Conservation (phyloP, 1,140 invertebrate genomes). For the Aphaenogaster floridana region DNA sequence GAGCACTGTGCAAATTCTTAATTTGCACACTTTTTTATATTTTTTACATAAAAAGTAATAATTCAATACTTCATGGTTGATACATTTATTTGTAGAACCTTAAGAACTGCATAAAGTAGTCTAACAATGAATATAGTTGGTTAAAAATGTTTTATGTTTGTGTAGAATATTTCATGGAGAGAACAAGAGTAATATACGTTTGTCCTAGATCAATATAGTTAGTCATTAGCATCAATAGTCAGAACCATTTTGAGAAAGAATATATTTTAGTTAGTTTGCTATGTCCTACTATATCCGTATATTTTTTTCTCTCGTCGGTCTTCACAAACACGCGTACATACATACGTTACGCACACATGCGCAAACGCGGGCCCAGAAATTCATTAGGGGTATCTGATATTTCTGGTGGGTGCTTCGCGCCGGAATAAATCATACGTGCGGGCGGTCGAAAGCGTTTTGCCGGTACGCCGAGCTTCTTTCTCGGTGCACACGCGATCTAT, state of each 20-base stretch:
- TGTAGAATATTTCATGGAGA: not conserved
- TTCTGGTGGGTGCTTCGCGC: conserved; percentile 85
- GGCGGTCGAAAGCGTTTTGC: conserved; percentile 73
- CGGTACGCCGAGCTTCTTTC: conserved; percentile 72
- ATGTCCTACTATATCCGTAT: conserved; percentile 26
- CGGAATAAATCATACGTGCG: conserved; percentile 83
- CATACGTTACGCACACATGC: conserved; percentile 32
- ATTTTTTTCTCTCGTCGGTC: not conserved
- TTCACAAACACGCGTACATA: not conserved
- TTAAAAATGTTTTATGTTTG: not conserved
- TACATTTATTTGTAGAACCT: no score
- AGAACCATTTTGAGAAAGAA: conserved; percentile 20
- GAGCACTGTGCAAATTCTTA: no score
- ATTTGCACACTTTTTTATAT: no score
- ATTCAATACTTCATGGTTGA: no score
- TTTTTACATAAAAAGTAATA: no score
- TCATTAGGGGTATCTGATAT: conserved; percentile 86
- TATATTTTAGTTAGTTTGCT: conserved; percentile 53
- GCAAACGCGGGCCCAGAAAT: conserved; percentile 79
- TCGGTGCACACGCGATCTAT: conserved; percentile 72
- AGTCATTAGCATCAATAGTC: conserved; percentile 32
- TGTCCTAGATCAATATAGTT: not conserved
- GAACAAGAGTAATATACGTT: not conserved
- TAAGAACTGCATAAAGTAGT: no score
- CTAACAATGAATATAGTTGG: not conserved